Base-by-base conservation (phyloP, 2,888 invertebrate genomes). In the Netelia melanura region DNA sequence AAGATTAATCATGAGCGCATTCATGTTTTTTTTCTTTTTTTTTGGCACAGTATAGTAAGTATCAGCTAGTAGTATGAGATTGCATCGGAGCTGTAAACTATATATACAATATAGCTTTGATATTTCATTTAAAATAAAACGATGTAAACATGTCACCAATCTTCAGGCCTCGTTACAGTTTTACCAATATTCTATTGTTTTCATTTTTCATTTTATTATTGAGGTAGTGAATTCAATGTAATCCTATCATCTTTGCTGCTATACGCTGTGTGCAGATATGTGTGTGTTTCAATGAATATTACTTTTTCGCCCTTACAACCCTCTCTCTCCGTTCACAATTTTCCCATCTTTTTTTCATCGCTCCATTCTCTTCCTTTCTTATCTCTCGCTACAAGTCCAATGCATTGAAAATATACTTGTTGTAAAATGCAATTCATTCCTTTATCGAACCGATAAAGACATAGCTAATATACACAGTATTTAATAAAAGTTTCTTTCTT, bases 161-260 rank as follows among this genome's bases (percentile, higher is more conserved):
- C 70, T 71, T 78, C 75, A 82, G 75, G 80, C 75, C 71, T 84
- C 56, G 58, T 79, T 77, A 79, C 81, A 64, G 52, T 72, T 85
- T 81, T 67, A 81, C 78, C 84, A 81, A 82, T 85, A 85, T 79
- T 85, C 85, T 85, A 85, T 85, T 85, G 85, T 85, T 76, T 83
- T 84, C 89, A 87, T 87, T 87, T 90, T 85, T 30, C 90, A 89
- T 92, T 85, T 30, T 62, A 10, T 23, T 30, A 90, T 89, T 92
- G 93, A 93, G 93, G 93, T 93, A 93, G 93, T 91, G 92, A 89
- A 89, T 91, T 91, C 88, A 91, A 90, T 92, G 91, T 91, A 90
- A 91, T 89, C 90, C 91, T 92, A 92, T 92, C 91, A 91, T 89
- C 90, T 91, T 85, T 92, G 89, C 89, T 91, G 90, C 91, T 92